These are phyloP conservation scores for Gavialis gangeticus DNA, from an alignment of 2,113 vertebrate species.

Conservation along the genomic window DNA sequence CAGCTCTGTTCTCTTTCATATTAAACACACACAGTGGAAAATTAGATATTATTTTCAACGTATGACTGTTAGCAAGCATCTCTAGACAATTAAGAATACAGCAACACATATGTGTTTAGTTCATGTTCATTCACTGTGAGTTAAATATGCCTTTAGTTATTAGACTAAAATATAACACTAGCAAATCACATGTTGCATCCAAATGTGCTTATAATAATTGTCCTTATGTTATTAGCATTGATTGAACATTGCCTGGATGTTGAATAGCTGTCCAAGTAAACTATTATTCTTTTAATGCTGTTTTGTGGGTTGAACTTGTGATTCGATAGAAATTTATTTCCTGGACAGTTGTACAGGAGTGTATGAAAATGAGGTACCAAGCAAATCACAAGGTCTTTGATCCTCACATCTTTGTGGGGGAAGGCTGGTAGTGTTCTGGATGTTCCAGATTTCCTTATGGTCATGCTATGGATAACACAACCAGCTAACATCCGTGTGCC, in stretches of 20 bases:
- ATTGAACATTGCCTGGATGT: not conserved
- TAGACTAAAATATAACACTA: not conserved
- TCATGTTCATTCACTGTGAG: not conserved
- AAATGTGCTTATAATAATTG: not conserved
- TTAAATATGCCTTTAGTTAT: not conserved
- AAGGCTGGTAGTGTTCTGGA: not conserved
- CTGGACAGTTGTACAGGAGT: not conserved
- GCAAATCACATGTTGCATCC: not conserved
- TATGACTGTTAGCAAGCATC: not conserved
- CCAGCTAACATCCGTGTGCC: not conserved
- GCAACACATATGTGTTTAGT: not conserved
- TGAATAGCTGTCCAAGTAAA: not conserved
- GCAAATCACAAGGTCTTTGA: not conserved
- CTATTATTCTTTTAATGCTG: not conserved
- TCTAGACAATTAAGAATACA: not conserved
- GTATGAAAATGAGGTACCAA: not conserved
- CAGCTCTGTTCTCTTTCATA: not conserved
- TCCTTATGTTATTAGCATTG: not conserved
- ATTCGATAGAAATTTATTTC: not conserved
- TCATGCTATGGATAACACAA: no score
- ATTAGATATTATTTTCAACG: not conserved
- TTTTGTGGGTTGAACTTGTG: not conserved
- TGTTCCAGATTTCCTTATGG: not conserved
- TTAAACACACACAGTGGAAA: not conserved
- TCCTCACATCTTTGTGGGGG: not conserved